Evolutionary conservation across 2,113 vertebrate genomes (phyloP).

Genomic region (Gallinago jamesoni): DNA sequence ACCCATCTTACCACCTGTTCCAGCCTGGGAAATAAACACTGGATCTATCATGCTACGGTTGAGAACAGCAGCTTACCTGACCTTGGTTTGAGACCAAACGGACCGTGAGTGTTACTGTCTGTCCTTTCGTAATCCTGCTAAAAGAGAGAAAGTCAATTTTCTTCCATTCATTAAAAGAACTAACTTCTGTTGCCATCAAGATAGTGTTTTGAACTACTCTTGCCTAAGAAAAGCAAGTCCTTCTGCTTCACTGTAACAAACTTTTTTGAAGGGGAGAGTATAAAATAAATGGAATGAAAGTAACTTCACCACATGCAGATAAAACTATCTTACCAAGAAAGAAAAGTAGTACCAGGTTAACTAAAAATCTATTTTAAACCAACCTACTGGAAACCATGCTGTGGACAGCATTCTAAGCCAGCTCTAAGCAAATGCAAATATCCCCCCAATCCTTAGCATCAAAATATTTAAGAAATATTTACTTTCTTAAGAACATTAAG

Average conservation of each 20-base stretch:
- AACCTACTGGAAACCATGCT: not conserved
- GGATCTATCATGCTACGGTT: not conserved
- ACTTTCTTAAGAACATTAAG: too few species aligned
- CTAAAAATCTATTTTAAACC: not conserved
- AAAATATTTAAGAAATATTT: not conserved
- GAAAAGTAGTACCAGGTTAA: not conserved
- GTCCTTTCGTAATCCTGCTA: constrained; percentile 79
- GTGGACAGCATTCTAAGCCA: not conserved
- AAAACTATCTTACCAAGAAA: not conserved
- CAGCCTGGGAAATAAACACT: not conserved
- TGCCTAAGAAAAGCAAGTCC: not conserved
- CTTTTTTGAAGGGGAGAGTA: not conserved
- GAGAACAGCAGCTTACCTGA: constrained; percentile 83
- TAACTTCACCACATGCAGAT: not conserved
- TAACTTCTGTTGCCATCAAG: not conserved
- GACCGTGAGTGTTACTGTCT: constrained; percentile 75
- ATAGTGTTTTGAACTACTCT: not conserved
- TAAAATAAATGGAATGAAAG: not conserved
- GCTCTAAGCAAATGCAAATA: not conserved
- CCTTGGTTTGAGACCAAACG: constrained; percentile 94
- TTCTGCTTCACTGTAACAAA: not conserved
- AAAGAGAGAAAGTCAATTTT: constrained; percentile 5
- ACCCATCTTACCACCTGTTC: not conserved
- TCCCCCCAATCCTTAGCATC: not conserved
- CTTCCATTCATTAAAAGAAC: not conserved